Evolutionary conservation across 1,140 invertebrate genomes (phyloP).

Genomic region (Frieseomelitta varia): DNA sequence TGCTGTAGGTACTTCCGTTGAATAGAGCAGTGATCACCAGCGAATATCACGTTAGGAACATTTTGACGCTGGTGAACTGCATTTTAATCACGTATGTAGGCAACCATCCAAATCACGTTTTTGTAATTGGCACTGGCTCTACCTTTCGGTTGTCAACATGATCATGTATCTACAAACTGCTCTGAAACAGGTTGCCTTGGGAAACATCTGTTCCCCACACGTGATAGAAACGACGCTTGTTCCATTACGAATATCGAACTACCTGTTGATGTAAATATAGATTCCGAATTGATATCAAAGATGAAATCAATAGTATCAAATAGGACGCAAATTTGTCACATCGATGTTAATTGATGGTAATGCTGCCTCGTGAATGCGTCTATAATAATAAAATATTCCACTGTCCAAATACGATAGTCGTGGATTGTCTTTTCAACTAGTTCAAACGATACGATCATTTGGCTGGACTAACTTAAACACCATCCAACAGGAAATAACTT

Average conservation of each 20-base stretch:
- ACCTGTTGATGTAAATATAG: slow-evolving; percentile 8
- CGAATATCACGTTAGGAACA: neutral
- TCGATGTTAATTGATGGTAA: neutral
- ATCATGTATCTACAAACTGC: slow-evolving; percentile 28
- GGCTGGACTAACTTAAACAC: neutral
- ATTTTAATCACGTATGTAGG: slow-evolving; percentile 32
- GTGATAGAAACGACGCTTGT: slow-evolving; percentile 9
- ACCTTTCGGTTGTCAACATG: slow-evolving; percentile 45
- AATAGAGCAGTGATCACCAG: neutral
- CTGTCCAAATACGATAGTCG: neutral
- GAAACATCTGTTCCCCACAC: slow-evolving; percentile 2
- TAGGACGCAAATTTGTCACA: neutral
- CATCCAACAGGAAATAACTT: neutral
- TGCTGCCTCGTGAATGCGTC: too few species aligned
- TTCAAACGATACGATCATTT: neutral
- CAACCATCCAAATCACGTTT: slow-evolving; percentile 31
- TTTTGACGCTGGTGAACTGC: slow-evolving; percentile 9
- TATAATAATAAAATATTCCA: neutral
- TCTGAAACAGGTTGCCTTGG: slow-evolving; percentile 27
- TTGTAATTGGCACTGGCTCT: slow-evolving; percentile 37
- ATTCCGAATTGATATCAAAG: neutral
- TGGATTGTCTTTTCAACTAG: neutral
- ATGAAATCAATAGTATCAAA: neutral
- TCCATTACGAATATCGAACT: slow-evolving; percentile 42
- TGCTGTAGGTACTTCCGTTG: neutral